Percentiles rank a stretch among this genome's conserved stretches.
Conservation (phyloP, 2,797 vertebrate species). For the Corythornis leucogaster region DNA sequence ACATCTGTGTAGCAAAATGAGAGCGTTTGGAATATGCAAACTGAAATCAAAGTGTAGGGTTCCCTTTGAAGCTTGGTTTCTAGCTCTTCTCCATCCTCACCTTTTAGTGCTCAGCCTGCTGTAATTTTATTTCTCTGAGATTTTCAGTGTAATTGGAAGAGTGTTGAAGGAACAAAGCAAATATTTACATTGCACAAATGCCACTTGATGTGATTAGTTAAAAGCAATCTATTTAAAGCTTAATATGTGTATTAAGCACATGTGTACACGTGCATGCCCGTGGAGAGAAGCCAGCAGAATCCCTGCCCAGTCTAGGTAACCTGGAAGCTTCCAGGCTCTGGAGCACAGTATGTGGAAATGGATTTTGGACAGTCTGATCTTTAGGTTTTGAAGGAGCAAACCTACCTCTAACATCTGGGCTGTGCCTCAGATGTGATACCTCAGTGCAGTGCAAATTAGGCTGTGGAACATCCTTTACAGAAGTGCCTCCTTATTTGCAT, state of each 20-base stretch:
- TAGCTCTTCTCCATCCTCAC: not conserved
- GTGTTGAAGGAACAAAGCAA: slow-evolving; percentile 62
- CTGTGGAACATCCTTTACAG: not conserved
- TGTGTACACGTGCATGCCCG: not conserved
- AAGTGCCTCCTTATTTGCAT: not conserved
- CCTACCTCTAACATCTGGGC: not conserved
- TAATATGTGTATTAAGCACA: not conserved
- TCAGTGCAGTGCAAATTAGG: not conserved
- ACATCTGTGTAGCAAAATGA: slow-evolving; percentile 27
- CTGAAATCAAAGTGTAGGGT: slow-evolving; percentile 10
- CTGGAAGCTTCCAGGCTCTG: not conserved
- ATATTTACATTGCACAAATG: slow-evolving; percentile 57
- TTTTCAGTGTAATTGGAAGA: slow-evolving; percentile 53
- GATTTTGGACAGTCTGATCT: not conserved
- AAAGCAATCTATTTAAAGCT: slow-evolving; percentile 53
- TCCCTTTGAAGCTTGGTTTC: slow-evolving; percentile 35
- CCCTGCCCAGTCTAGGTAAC: not conserved
- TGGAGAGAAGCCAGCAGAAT: not conserved
- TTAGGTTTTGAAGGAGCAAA: not conserved
- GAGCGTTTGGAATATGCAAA: slow-evolving; percentile 1
- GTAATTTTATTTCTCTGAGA: slow-evolving; percentile 43
- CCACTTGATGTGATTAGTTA: slow-evolving; percentile 60
- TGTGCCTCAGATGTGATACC: accelerated
- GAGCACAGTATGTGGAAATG: not conserved
- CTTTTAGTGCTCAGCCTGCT: slow-evolving; percentile 21